A percentile compares a stretch with the other conserved stretches of the same genome.
phyloP scores from a whole-genome alignment of 1,140 invertebrate species.

The Mercenaria mercenaria region DNA sequence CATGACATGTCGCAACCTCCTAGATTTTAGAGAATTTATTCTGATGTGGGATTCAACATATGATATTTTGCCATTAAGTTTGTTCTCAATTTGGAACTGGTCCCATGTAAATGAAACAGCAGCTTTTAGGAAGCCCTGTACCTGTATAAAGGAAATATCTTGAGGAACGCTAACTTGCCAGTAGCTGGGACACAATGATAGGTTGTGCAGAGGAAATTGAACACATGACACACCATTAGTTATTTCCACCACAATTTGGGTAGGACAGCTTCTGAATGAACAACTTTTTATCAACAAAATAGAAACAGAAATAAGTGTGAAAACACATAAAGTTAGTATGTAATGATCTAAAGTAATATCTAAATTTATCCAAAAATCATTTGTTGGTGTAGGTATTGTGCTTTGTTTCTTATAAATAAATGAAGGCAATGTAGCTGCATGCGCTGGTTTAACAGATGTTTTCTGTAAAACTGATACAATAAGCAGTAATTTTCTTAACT shows the following conservation, averaged over 20 bases:
- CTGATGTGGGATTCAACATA: too few relatives aligned
- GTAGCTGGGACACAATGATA: neutral
- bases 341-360: constrained; percentile 21
- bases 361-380: constrained; percentile 4
- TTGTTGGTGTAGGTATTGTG: neutral
- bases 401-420: neutral
- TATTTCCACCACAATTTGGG: neutral
- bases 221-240: neutral
- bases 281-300: neutral
- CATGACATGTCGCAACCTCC: too few relatives aligned
- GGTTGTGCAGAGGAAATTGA: neutral
- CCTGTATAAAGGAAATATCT: neutral
- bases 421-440: neutral
- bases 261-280: neutral
- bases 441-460: neutral
- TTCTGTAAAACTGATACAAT: constrained; percentile 10
- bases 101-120: neutral
- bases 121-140: neutral
- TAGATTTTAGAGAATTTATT: too few relatives aligned
- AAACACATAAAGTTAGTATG: neutral
- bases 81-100: too few relatives aligned
- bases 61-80: too few relatives aligned
- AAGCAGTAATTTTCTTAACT: constrained; percentile 15
- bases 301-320: neutral
- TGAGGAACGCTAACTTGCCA: neutral